Conservation (phyloP, 2,113 vertebrate genomes). For the Centropristis striata region DNA sequence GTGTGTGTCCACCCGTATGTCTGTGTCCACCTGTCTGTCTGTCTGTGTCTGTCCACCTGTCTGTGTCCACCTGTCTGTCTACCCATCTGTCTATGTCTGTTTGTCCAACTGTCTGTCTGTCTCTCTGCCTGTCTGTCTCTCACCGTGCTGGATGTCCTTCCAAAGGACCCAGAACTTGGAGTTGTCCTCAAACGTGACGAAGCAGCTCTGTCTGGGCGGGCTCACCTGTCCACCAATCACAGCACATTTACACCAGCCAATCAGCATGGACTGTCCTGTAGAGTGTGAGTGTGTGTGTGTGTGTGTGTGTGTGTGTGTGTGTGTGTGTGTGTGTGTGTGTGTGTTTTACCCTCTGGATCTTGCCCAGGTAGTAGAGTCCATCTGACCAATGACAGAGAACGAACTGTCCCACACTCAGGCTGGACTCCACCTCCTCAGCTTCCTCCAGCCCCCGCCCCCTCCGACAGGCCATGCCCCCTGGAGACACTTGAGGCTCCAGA, state of each 20-base stretch:
- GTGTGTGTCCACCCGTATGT: background rate
- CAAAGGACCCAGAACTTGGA: slow-evolving; percentile 97
- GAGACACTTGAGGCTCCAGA: slow-evolving; percentile 75
- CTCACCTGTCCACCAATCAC: slow-evolving; percentile 87
- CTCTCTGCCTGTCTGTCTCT: slow-evolving; percentile 25
- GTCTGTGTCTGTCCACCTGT: background rate
- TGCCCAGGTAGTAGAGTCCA: slow-evolving; percentile 96
- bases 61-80: background rate
- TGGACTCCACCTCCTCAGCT: slow-evolving; percentile 80
- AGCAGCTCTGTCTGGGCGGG: slow-evolving; percentile 94
- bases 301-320: background rate
- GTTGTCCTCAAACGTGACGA: slow-evolving; percentile 97
- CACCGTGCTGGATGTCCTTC: slow-evolving; percentile 89
- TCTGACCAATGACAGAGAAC: slow-evolving; percentile 97
- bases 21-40: background rate
- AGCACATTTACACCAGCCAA: background rate
- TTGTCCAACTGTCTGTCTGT: background rate
- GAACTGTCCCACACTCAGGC: slow-evolving; percentile 92
- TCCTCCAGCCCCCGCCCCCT: slow-evolving; percentile 80
- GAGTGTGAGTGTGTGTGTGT: background rate
- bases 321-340: background rate
- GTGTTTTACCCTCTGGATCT: slow-evolving; percentile 92
- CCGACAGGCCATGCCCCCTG: slow-evolving; percentile 58
- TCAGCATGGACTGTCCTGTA: no score
- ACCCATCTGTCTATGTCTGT: background rate